Evolutionary conservation across 2,113 vertebrate species (phyloP), one percentile per base, ranked within the genome.

Genomic region (Galeopterus variegatus): DNA sequence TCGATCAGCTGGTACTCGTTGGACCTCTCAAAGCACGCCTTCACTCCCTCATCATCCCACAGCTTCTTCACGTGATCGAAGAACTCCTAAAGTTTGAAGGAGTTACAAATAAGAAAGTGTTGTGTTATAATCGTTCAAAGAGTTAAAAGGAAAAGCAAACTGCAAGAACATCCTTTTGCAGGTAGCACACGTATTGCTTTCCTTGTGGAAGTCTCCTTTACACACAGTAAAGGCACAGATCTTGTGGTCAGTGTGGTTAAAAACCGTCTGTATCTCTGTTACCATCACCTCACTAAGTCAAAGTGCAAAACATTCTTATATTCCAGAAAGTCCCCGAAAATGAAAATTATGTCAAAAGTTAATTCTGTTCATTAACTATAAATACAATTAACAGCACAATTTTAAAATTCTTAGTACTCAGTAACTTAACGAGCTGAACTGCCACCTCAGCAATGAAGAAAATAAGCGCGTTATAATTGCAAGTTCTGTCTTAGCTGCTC

Each of bases 1-100:
- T 99, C 99, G 87, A 99, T 99, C 98, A 99, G 99, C 89, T 99
- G 99, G 98, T 99, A 99, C 67, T 99, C 99, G 3, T 99, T 99
- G 87, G 99, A 99, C 95, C 99, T 99, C 98, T 99, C 99, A 2
- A 99, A 99, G 98, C 99, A 99, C 0, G 99, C 99, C 98, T 99
- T 99, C 95, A 99, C 99, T 7, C 99, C 99, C 98, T 99, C 99
- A 17, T 99, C 99, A 60, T 99, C 99, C 99, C 99, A 99, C 88
- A 99, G 99, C 97, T 99, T 99, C 99, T 99, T 99, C 95, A 99
- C 99, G 0, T 99, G 99, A 97, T 99, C 99, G 87, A 99, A 99
- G 99, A 99, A 99, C 98, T 99, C 99, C 99, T 99, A 98, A 94
- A 97, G 97, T 97, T 88, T 73, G 52, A 88, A 97, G 98, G 97